Base-by-base conservation (phyloP, 92 coral and sea anemone genomes). In the Zoanthus sansibaricus region DNA sequence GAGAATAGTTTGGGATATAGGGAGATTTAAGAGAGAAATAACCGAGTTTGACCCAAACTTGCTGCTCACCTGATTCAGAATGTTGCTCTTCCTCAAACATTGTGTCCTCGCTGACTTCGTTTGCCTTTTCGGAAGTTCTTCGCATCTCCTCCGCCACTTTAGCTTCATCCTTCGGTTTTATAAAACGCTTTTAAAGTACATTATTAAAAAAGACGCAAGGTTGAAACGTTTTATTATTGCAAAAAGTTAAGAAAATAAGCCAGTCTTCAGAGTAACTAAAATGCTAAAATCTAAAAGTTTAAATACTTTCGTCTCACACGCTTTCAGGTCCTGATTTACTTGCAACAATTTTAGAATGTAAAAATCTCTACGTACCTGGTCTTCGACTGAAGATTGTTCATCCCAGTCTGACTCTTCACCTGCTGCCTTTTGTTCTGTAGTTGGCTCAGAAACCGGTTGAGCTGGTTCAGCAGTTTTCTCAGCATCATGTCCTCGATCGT, bases 101-200 rank as follows among this genome's bases (percentile, higher is more conserved):
- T 9, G 99, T 95, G 76, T 97, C 99, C 11, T 95, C 93, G 61
- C 94, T 90, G 20, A 44, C 59, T 7, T 52, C 83, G 59, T 89
- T 71, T 7, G 73, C 90, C 69, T 92, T 90, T 68, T 96, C 99
- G 64, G 94, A 88, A 10, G 98, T 94, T 33, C 95, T 92, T 51
- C 93, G 90, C 95, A 94, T 94, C 80, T 92, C 95, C 90, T 94
- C 98, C 15, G 98, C 98, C 31, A 92, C 95, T 18, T 86, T 94
- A 16, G 89, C 91, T 71, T 96, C 93, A 72, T 92, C 96, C 90
- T 87, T 66, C 5, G 31, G 79, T 15, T 71, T 69, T 1, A 69
- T 13, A 69, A 25, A 49, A 11, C 12, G 55, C 12, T 49, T 49
- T 49, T 49, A 49, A 49, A 49, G 55, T 7, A 11, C 55, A 49